These are phyloP conservation scores for Lepidurus apus DNA, from an alignment of 1,140 invertebrate genomes.

Conservation along the genomic window DNA sequence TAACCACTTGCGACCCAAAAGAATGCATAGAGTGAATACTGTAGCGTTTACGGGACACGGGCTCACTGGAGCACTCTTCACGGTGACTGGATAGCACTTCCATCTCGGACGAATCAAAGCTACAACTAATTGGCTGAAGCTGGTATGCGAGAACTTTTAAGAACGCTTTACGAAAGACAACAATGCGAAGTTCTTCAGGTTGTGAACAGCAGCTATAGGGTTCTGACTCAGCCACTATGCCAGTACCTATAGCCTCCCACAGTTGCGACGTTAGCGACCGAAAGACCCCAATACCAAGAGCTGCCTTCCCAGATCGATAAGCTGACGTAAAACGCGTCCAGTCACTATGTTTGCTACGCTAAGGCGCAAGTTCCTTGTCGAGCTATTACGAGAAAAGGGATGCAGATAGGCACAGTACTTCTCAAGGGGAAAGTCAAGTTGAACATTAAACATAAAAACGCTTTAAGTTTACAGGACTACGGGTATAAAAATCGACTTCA, in stretches of 20 bases:
- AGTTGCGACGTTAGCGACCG: neutral
- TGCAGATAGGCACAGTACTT: neutral
- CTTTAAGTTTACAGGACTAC: no score
- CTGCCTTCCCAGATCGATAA: conserved; percentile 11
- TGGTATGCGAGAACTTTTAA: no score
- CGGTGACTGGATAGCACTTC: neutral
- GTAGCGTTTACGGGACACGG: neutral
- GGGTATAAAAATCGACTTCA: no score
- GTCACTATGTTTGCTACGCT: neutral
- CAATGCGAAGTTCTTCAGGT: no score
- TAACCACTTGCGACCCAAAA: neutral
- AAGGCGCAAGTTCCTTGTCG: neutral
- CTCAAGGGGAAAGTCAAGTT: no score
- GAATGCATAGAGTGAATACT: neutral
- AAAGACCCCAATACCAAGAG: neutral
- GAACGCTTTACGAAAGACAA: no score
- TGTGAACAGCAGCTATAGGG: no score
- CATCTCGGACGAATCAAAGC: neutral
- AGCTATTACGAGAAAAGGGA: neutral
- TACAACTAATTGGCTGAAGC: no score
- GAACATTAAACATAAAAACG: no score
- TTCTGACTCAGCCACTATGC: neutral
- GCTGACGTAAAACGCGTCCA: neutral
- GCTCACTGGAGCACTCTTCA: neutral
- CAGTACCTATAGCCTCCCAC: neutral